Percentiles rank a stretch among this genome's conserved stretches.
Evolutionary conservation across 2,113 vertebrate species (phyloP).

Genomic region (Larimichthys crocea): DNA sequence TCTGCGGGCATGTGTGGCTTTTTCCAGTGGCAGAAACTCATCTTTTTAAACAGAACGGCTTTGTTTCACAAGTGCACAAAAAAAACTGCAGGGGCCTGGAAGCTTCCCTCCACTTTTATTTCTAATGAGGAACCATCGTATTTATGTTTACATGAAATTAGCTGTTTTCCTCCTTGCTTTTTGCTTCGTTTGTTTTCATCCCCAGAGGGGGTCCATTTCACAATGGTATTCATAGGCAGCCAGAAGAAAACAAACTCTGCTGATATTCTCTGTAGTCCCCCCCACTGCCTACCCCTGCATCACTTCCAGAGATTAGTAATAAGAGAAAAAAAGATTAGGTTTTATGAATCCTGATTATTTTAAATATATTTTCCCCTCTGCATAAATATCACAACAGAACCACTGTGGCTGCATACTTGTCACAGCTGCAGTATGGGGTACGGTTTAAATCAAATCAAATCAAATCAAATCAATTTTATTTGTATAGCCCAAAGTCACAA

Average conservation of each 20-base stretch:
- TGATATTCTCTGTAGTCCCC: conserved; percentile 9
- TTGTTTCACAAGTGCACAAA: conserved; percentile 30
- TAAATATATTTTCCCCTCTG: conserved; percentile 32
- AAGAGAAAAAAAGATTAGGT: conserved; percentile 34
- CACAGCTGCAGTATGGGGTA: conserved; percentile 27
- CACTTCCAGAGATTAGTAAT: conserved; percentile 38
- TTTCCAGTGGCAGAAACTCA: not conserved
- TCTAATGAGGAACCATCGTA: conserved; percentile 56
- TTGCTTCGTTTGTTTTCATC: conserved; percentile 54
- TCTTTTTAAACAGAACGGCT: conserved; percentile 1
- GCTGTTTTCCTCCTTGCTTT: conserved; percentile 42
- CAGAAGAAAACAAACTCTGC: not conserved
- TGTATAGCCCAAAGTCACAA: no score
- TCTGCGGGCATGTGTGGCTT: not conserved
- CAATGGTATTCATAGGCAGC: conserved; percentile 42
- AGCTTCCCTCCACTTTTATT: conserved; percentile 16
- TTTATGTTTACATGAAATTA: conserved; percentile 65
- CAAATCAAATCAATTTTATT: no score
- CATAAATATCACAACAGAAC: conserved; percentile 34
- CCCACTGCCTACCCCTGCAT: not conserved
- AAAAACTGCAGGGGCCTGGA: conserved; percentile 30
- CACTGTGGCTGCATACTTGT: conserved; percentile 10
- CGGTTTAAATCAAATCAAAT: no score
- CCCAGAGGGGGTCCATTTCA: conserved; percentile 52
- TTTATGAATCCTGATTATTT: conserved; percentile 57